These are phyloP conservation scores for Apistogramma diplotaenia DNA, from an alignment of 2,113 vertebrate species.

Conservation along the genomic window DNA sequence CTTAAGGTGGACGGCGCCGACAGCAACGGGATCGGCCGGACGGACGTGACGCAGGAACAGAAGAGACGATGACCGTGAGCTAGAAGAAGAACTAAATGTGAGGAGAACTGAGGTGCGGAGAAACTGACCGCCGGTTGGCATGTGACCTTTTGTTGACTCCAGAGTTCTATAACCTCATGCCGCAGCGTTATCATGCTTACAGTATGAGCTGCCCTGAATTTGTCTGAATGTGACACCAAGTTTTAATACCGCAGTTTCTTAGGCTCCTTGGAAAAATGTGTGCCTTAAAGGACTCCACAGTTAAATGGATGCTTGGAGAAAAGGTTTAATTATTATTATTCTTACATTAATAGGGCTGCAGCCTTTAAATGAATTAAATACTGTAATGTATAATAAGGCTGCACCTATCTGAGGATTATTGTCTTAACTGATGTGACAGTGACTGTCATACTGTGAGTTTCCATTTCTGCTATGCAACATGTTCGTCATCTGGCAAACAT, in stretches of 20 bases:
- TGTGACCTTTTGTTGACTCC: constrained; percentile 6
- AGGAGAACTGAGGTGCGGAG: not conserved
- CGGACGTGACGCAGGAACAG: constrained; percentile 64
- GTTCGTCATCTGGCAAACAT: not conserved
- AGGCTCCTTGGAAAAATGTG: not conserved
- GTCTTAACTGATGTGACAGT: not conserved
- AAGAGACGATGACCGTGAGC: constrained; percentile 68
- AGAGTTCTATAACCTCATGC: constrained; percentile 21
- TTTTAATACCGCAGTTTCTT: not conserved
- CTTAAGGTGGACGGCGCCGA: constrained; percentile 77
- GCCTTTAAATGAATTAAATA: not conserved
- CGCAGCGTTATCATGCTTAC: not conserved
- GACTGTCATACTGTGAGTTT: not conserved
- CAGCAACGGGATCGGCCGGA: constrained; percentile 36
- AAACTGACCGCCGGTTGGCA: not conserved
- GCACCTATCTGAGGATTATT: not conserved
- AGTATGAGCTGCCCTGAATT: not conserved
- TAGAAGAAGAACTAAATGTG: not conserved
- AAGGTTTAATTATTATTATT: no score
- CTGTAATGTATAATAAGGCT: not conserved
- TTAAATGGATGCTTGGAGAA: not conserved
- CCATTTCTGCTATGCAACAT: not conserved
- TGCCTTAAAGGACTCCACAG: not conserved
- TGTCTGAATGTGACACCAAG: not conserved
- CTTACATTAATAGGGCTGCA: not conserved